Conservation (phyloP, 2,888 invertebrate species). For the Eupeodes luniger region DNA sequence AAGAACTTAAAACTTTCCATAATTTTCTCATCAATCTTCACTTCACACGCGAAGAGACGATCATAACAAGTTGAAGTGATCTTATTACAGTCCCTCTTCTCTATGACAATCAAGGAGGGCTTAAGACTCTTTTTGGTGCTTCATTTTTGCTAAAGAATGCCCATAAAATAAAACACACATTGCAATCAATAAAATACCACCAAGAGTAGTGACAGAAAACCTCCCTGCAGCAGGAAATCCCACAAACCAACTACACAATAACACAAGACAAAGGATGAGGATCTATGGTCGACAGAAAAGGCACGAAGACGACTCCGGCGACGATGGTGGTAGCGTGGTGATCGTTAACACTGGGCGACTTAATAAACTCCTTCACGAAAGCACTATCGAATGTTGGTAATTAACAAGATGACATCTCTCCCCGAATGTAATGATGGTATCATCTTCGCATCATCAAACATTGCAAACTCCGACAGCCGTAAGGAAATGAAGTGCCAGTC, state of each 20-base stretch:
- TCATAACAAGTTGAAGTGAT: constrained; percentile 15
- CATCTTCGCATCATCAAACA: constrained; percentile 44
- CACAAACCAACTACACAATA: constrained; percentile 16
- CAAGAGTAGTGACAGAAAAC: constrained; percentile 27
- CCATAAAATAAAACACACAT: constrained; percentile 20
- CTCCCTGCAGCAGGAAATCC: constrained; percentile 46
- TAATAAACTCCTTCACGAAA: constrained; percentile 44
- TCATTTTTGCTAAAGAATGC: constrained; percentile 28
- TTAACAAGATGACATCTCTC: constrained; percentile 73
- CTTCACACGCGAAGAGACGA: constrained; percentile 21
- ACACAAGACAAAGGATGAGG: constrained; percentile 66
- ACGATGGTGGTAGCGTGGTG: background rate
- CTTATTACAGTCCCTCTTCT: constrained; percentile 36
- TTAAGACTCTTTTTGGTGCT: constrained; percentile 39
- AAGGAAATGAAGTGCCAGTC: constrained; percentile 25
- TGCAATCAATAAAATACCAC: constrained; percentile 65
- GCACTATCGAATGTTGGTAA: constrained; percentile 69
- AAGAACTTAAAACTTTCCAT: constrained; percentile 21
- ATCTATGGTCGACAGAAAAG: constrained; percentile 33
- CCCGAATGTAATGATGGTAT: constrained; percentile 59
- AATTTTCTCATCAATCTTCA: constrained; percentile 46
- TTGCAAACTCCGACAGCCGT: constrained; percentile 21
- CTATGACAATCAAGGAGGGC: constrained; percentile 32
- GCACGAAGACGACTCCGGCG: too few relatives aligned
- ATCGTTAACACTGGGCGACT: constrained; percentile 55